phyloP scores from a whole-genome alignment of 2,888 invertebrate genomes.

The Pterobdella sp. region DNA sequence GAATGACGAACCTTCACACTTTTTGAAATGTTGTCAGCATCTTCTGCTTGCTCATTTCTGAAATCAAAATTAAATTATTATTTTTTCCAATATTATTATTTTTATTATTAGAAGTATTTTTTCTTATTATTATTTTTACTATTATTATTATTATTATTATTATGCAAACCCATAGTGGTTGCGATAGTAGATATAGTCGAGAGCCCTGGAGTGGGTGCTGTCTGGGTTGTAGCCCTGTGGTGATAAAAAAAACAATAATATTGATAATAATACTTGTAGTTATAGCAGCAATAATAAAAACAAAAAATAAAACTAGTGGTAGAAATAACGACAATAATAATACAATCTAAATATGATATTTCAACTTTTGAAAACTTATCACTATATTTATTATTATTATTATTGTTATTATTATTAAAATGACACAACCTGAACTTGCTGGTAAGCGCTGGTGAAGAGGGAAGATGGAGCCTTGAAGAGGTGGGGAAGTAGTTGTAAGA shows the following conservation, averaged over 20 bases:
- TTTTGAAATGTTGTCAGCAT: too few relatives aligned
- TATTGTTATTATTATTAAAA: constrained; percentile 6
- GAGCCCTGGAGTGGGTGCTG: constrained; percentile 36
- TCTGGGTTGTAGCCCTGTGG: constrained; percentile 45
- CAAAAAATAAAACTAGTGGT: neutral
- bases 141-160: too few relatives aligned
- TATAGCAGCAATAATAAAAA: neutral
- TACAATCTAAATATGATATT: neutral
- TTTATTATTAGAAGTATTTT: too few relatives aligned
- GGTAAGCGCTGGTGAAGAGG: neutral
- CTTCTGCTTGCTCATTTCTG: too few relatives aligned
- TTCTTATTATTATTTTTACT: too few relatives aligned
- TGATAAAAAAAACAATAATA: constrained; percentile 6
- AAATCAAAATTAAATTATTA: too few relatives aligned
- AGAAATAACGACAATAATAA: neutral
- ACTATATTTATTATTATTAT: neutral
- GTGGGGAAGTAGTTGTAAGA: neutral
- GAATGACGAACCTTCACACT: too few relatives aligned
- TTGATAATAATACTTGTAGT: neutral
- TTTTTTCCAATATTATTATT: too few relatives aligned
- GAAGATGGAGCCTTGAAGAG: neutral
- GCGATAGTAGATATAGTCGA: constrained; percentile 47
- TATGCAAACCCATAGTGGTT: too few relatives aligned
- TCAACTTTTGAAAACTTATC: neutral
- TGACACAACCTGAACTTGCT: constrained; percentile 7